A percentile compares a stretch with the other conserved stretches of the same genome.
phyloP scores from a whole-genome alignment of 2,113 vertebrate species.

The Miniopterus natalensis region DNA sequence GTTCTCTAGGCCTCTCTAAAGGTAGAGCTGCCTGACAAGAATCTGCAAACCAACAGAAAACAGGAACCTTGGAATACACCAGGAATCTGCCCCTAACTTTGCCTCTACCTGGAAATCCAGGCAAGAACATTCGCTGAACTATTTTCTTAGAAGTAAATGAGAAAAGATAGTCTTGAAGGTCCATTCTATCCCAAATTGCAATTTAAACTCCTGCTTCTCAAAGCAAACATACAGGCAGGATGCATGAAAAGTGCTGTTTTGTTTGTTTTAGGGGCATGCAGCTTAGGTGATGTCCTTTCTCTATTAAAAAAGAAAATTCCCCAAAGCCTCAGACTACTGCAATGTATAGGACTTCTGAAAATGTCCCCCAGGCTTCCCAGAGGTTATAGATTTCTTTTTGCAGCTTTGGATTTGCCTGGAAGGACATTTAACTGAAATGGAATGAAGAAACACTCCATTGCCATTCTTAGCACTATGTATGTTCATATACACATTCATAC shows the following conservation, averaged over 20 bases:
- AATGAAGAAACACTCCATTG: not conserved
- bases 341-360: not conserved
- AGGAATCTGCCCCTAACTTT: not conserved
- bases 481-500: not conserved
- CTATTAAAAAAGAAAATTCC: conserved; percentile 17
- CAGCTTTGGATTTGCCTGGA: not conserved
- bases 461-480: not conserved
- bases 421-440: not conserved
- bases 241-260: not conserved
- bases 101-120: not conserved
- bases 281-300: not conserved
- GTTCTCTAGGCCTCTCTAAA: conserved; percentile 1
- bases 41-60: conserved; percentile 13
- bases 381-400: not conserved
- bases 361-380: not conserved
- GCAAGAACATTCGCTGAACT: not conserved
- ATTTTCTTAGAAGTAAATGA: not conserved
- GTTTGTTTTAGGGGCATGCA: not conserved
- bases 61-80: not conserved
- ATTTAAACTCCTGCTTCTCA: conserved; percentile 25
- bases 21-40: not conserved
- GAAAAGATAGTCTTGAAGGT: not conserved
- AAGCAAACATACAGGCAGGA: not conserved
- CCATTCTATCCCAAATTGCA: not conserved
- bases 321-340: not conserved